These are phyloP conservation scores for Acronicta aceris DNA, from an alignment of 2,888 invertebrate species.

Conservation along the genomic window DNA sequence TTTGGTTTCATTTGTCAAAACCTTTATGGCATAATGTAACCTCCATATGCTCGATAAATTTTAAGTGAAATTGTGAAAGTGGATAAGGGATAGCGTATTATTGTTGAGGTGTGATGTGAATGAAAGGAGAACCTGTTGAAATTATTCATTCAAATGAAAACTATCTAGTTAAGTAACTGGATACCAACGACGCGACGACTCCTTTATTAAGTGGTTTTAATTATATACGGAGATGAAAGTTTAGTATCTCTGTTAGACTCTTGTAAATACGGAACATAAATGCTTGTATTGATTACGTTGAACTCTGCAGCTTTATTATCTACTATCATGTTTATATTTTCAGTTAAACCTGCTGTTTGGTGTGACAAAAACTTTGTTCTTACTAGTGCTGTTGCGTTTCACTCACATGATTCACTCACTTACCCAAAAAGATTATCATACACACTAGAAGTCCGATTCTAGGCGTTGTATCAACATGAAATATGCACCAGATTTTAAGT, in stretches of 20 bases:
- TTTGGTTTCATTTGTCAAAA: slow-evolving; percentile 27
- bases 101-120: slow-evolving; percentile 25
- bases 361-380: no score
- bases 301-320: no score
- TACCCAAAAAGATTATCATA: no score
- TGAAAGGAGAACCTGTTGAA: slow-evolving; percentile 31
- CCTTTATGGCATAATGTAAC: slow-evolving; percentile 24
- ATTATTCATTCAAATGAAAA: slow-evolving; percentile 44
- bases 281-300: no score
- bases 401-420: no score
- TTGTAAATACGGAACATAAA: background rate
- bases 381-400: no score
- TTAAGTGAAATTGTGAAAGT: slow-evolving; percentile 43
- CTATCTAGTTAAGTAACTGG: slow-evolving; percentile 28
- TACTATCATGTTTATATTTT: no score
- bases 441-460: no score
- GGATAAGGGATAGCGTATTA: slow-evolving; percentile 17
- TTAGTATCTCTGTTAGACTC: slow-evolving; percentile 9
- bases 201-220: slow-evolving; percentile 27
- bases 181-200: slow-evolving; percentile 16
- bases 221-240: slow-evolving; percentile 26
- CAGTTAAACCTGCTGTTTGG: no score
- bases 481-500: no score
- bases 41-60: slow-evolving; percentile 34
- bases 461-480: no score